Base-by-base conservation (phyloP, 2,888 invertebrate genomes). In the Synanthedon myopaeformis region DNA sequence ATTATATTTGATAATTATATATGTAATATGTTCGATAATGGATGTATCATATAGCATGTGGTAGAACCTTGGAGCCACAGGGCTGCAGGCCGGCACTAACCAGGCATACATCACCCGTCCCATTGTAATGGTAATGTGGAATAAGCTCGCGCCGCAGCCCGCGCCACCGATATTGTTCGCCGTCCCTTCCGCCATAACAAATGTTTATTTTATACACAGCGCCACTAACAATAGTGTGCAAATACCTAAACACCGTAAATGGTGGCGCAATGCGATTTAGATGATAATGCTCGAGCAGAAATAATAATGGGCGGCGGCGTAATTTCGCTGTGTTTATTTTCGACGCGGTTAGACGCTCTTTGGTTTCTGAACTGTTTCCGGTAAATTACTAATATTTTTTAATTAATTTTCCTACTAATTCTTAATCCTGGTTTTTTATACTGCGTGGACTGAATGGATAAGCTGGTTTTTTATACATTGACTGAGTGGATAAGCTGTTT, bases 131-230 rank as follows among this genome's bases (percentile, higher is more conserved):
- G 77, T 84, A 86, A 86, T 87, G 66, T 70, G 76, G 80, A 79
- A 78, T 82, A 76, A 75, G 52, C 54, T 59, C 58, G 58, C 57
- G 70, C 65, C 69, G 60, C 64, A 75, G 52, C 54, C 58, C 58
- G 59, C 57, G 70, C 65, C 58, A 60, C 75, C 78, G 81, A 83
- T 84, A 85, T 84, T 84, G 83, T 82, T 74, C 76, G 75, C 78
- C 60, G 66, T 65, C 69, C 80, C 76, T 76, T 72, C 72, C 69
- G 73, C 78, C 74, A 78, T 86, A 87, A 87, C 86, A 85, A 87
- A 87, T 87, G 87, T 87, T 86, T 85, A 86, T 87, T 86, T 87
- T 87, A 87, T 87, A 86, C 87, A 84, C 86, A 85, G 75, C 82
- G 83, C 81, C 83, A 84, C 84, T 86, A 84, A 87, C 87, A 87